These are phyloP conservation scores for Otocyon megalotis DNA, from an alignment of 2,113 vertebrate species.

Conservation along the genomic window DNA sequence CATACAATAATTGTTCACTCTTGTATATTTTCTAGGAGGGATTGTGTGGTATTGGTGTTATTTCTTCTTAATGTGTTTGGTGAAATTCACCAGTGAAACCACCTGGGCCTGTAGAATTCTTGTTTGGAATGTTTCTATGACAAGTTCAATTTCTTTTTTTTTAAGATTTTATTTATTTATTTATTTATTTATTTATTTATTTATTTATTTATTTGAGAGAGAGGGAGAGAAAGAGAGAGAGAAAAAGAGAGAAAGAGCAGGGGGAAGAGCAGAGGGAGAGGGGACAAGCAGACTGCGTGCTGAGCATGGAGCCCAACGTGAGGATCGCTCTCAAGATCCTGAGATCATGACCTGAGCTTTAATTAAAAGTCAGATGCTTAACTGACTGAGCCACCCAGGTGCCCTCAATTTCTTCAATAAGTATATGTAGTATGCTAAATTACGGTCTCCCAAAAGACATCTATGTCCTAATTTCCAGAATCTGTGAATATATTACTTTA, in stretches of 20 bases:
- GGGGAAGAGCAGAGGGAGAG: not conserved
- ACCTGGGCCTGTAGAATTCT: not conserved
- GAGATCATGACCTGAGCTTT: not conserved
- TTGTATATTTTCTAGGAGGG: slow-evolving; percentile 20
- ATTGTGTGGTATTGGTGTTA: not conserved
- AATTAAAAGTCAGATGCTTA: not conserved
- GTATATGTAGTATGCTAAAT: not conserved
- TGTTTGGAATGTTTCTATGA: not conserved
- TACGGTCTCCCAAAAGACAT: not conserved
- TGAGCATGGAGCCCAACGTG: not conserved
- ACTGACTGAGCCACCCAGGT: no score
- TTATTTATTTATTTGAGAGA: not conserved
- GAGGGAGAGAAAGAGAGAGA: not conserved
- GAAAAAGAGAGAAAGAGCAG: not conserved
- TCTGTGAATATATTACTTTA: not conserved
- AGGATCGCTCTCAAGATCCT: not conserved
- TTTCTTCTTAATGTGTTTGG: not conserved
- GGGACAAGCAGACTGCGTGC: not conserved
- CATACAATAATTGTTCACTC: not conserved
- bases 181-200: not conserved
- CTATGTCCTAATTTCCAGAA: not conserved
- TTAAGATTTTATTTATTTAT: not conserved
- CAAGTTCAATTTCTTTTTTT: not conserved
- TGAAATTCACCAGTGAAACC: not conserved
- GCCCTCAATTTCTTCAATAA: not conserved